phyloP scores from a whole-genome alignment of 2,797 vertebrate genomes.

The Sebastes cheni region DNA sequence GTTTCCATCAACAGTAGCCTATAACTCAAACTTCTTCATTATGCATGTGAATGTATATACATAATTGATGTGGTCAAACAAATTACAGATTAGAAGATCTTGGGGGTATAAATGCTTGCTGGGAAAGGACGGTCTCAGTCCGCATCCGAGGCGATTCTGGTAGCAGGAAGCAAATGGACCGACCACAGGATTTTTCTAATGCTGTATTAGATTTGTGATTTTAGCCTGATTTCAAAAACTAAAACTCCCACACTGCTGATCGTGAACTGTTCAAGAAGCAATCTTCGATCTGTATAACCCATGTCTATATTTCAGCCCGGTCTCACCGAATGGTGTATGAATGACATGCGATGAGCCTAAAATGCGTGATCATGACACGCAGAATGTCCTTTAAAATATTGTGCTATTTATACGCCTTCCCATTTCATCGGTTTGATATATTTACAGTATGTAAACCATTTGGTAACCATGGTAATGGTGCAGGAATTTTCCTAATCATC shows the following conservation, averaged over 20 bases:
- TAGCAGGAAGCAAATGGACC: not conserved
- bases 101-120: slow-evolving; percentile 11
- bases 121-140: not conserved
- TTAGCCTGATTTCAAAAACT: not conserved
- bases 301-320: not conserved
- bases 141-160: not conserved
- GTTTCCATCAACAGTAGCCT: not conserved
- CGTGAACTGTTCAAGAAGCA: not conserved
- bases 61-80: slow-evolving; percentile 37
- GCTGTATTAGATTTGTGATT: not conserved
- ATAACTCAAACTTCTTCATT: slow-evolving; percentile 25
- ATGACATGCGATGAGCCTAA: not conserved
- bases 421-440: not conserved
- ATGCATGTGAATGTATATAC: slow-evolving; percentile 24
- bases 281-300: not conserved
- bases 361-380: not conserved
- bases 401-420: not conserved
- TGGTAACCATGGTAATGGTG: not conserved
- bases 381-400: not conserved
- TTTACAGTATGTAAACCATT: not conserved
- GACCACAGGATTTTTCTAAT: not conserved
- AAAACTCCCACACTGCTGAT: not conserved
- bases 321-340: not conserved
- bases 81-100: slow-evolving; percentile 5
- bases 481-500: not conserved